Conservation (phyloP, 1,140 invertebrate genomes). For the Rhopalosiphum maidis region DNA sequence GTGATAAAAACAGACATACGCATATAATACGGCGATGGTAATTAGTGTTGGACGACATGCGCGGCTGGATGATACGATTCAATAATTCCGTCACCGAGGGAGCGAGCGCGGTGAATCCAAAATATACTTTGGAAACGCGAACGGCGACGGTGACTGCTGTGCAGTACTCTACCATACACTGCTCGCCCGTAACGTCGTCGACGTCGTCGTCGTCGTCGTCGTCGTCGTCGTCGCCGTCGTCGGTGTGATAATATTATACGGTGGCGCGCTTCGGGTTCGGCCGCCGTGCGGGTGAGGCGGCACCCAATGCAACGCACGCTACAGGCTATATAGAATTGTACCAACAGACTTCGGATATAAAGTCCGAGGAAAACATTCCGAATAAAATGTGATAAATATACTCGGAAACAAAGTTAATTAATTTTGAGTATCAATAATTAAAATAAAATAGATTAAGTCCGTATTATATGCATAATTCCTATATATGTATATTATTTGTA, state of each 20-base stretch:
- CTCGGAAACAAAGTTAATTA: background rate
- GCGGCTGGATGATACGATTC: background rate
- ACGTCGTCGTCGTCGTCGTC: too few relatives aligned
- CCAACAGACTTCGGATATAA: background rate
- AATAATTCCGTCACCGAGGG: background rate
- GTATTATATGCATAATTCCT: background rate
- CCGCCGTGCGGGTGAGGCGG: background rate
- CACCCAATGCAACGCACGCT: background rate
- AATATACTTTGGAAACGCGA: background rate
- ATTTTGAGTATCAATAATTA: background rate
- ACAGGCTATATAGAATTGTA: background rate
- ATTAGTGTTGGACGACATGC: background rate
- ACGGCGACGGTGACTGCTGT: background rate
- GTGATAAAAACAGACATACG: background rate
- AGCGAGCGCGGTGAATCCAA: background rate
- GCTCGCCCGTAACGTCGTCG: background rate
- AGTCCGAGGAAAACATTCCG: background rate
- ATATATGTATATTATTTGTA: background rate
- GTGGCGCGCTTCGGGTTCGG: background rate
- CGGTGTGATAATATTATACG: background rate
- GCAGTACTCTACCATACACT: background rate
- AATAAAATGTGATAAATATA: background rate
- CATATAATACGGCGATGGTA: background rate
- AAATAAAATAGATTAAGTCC: background rate
- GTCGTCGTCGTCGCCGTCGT: too few relatives aligned